Evolutionary conservation across 2,888 invertebrate genomes (phyloP).

Genomic region (Oscheius sp.): DNA sequence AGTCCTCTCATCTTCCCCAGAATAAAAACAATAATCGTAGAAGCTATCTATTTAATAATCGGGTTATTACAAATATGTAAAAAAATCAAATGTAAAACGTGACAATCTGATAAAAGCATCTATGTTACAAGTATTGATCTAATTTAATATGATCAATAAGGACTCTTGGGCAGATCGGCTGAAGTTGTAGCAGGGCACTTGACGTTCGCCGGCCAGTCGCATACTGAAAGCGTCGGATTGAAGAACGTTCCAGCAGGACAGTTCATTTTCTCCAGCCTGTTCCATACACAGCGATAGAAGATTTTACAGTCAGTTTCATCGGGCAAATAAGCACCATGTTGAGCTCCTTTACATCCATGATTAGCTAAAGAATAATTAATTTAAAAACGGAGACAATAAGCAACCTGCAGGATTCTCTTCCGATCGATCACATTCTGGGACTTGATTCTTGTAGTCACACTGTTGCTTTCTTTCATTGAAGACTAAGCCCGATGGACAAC

Average conservation of each 20-base stretch:
- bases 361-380: conserved; percentile 14
- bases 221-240: conserved; percentile 65
- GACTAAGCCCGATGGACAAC: conserved; percentile 60
- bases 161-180: not conserved
- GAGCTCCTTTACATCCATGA: conserved; percentile 34
- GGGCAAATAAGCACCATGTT: conserved; percentile 61
- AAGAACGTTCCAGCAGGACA: conserved; percentile 66
- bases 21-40: no score
- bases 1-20: no score
- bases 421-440: conserved; percentile 44
- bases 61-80: conserved; percentile 18
- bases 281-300: conserved; percentile 69
- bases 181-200: conserved; percentile 37
- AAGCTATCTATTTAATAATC: not conserved
- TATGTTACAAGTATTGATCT: not conserved
- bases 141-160: conserved; percentile 6
- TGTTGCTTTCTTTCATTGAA: conserved; percentile 62
- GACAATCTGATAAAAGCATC: not conserved
- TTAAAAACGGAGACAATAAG: not conserved
- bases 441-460: conserved; percentile 66
- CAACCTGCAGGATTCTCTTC: conserved; percentile 27
- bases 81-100: conserved; percentile 12
- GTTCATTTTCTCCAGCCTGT: conserved; percentile 52
- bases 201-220: conserved; percentile 63
- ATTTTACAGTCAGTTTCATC: conserved; percentile 54